Percentiles rank a stretch among this genome's conserved stretches.
phyloP scores from a whole-genome alignment of 2,888 invertebrate genomes.

The Chloromyia formosa region DNA sequence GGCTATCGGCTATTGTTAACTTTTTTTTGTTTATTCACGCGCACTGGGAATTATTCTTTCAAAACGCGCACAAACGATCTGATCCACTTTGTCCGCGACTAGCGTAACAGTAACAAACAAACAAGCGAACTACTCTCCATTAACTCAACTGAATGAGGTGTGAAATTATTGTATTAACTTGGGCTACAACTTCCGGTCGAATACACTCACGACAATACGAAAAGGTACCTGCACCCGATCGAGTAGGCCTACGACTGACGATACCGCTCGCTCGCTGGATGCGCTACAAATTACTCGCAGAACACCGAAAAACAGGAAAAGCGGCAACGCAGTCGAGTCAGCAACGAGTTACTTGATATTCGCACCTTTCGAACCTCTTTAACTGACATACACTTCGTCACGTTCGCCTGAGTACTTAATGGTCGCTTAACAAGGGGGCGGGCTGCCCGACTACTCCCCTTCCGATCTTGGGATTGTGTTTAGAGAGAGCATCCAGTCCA shows the following conservation, averaged over 20 bases:
- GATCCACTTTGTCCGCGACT: slow-evolving; percentile 18
- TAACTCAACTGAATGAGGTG: slow-evolving; percentile 17
- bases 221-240: slow-evolving; percentile 45
- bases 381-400: slow-evolving; percentile 39
- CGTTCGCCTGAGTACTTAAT: slow-evolving; percentile 38
- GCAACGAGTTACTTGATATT: slow-evolving; percentile 39
- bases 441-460: slow-evolving; percentile 25
- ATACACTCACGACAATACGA: slow-evolving; percentile 35
- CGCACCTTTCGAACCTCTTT: slow-evolving; percentile 42
- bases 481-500: neutral
- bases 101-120: neutral
- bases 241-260: slow-evolving; percentile 48
- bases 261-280: slow-evolving; percentile 44
- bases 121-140: slow-evolving; percentile 24
- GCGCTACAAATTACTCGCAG: slow-evolving; percentile 25
- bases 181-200: slow-evolving; percentile 20
- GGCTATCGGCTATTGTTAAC: neutral
- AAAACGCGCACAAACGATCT: neutral
- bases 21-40: neutral
- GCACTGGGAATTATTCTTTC: neutral
- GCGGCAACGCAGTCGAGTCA: neutral
- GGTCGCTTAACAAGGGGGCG: slow-evolving; percentile 41
- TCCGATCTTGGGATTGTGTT: neutral
- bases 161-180: neutral
- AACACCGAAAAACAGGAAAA: neutral